A percentile compares a stretch with the other conserved stretches of the same genome.
Conservation (phyloP, 2,113 vertebrate genomes). For the Herpetotheres cachinnans region DNA sequence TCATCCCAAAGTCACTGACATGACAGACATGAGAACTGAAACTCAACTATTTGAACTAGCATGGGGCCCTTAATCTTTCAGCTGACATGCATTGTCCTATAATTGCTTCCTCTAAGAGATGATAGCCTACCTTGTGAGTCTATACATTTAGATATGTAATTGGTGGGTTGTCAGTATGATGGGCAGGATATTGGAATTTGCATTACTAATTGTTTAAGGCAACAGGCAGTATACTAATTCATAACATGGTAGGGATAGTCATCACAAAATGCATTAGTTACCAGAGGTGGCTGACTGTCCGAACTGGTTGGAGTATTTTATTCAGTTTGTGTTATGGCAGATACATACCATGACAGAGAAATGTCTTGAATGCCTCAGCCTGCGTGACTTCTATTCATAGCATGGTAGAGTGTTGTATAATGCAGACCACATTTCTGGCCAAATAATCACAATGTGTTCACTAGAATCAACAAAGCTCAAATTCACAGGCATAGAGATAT, state of each 20-base stretch:
- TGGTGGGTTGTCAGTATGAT: neutral
- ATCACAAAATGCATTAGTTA: neutral
- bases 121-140: neutral
- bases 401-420: neutral
- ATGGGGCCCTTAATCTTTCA: neutral
- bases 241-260: neutral
- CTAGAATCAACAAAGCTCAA: neutral
- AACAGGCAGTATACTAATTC: slow-evolving; percentile 7
- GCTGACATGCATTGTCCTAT: neutral
- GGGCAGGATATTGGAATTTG: neutral
- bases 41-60: neutral
- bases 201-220: slow-evolving; percentile 26
- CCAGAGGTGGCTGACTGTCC: neutral
- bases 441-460: neutral
- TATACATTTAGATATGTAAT: neutral
- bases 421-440: neutral
- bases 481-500: neutral
- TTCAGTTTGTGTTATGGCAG: neutral
- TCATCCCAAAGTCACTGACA: neutral
- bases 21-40: neutral
- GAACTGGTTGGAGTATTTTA: neutral
- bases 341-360: neutral
- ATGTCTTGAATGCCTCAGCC: neutral
- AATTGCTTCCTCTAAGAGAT: slow-evolving; percentile 9
- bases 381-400: neutral